Percentiles rank a stretch among this genome's conserved stretches.
Evolutionary conservation across 2,797 vertebrate genomes (phyloP).

Genomic region (Alca torda): DNA sequence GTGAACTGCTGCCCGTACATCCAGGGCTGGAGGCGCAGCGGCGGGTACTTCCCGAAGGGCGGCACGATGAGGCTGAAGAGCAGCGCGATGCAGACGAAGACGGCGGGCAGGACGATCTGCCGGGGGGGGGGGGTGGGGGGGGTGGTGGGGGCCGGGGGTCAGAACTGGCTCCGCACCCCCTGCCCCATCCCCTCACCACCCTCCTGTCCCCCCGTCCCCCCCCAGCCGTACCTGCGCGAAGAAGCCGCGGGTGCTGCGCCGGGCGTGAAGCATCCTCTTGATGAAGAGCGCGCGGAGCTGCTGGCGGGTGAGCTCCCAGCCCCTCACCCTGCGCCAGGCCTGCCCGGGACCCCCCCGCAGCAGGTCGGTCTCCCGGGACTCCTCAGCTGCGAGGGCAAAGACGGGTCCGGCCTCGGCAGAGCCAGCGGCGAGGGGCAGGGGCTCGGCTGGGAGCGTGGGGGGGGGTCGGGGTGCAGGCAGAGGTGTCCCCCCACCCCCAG

Average conservation of each 20-base stretch:
- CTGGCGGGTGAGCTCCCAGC: conserved; percentile 81
- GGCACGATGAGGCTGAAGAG: conserved; percentile 88
- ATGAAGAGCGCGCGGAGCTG: conserved; percentile 88
- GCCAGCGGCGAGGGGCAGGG: background rate
- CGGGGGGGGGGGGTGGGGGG: too few species aligned
- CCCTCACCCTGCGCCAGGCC: conserved; percentile 57
- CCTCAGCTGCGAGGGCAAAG: conserved; percentile 34
- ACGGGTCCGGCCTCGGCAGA: accelerated
- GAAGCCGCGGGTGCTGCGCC: conserved; percentile 84
- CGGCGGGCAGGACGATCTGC: conserved; percentile 87
- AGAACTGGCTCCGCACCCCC: accelerated
- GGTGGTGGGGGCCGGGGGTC: accelerated
- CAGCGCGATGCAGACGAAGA: conserved; percentile 88
- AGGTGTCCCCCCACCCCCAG: background rate
- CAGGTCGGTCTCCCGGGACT: conserved; percentile 79
- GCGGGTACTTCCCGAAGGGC: conserved; percentile 84
- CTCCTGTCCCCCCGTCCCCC: too few species aligned
- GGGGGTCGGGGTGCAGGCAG: background rate
- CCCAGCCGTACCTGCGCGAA: conserved; percentile 78
- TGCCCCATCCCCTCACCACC: background rate
- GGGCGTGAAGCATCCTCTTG: conserved; percentile 86
- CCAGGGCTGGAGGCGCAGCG: conserved; percentile 84
- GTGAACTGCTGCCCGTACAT: conserved; percentile 89
- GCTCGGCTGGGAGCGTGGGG: accelerated
- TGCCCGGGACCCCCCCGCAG: conserved; percentile 62